Conservation (phyloP, 92 coral and sea anemone species). For the Plumapathes pennacea region DNA sequence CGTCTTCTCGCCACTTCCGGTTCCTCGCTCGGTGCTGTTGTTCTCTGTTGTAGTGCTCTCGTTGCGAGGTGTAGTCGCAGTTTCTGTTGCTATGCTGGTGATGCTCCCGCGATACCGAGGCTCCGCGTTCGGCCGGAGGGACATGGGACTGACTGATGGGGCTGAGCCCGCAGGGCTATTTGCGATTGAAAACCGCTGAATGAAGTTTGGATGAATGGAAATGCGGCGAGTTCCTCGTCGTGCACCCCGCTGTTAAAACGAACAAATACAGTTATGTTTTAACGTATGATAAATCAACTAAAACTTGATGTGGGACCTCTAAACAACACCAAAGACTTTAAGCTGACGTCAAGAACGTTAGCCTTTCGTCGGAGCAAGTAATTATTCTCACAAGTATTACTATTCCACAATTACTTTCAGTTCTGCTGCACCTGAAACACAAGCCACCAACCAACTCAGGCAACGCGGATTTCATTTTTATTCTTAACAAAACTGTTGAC, state of each 20-base stretch:
- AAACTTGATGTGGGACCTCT: background rate
- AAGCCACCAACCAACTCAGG: no score
- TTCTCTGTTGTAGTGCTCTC: no score
- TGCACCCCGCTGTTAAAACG: conserved; percentile 53
- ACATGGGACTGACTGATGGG: conserved; percentile 15
- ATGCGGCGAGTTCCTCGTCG: conserved; percentile 85
- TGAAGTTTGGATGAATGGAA: conserved; percentile 88
- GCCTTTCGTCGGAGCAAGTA: no score
- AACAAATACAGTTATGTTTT: background rate
- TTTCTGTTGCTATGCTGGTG: conserved; percentile 25
- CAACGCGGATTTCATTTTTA: no score
- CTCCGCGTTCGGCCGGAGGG: conserved; percentile 35
- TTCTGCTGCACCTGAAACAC: no score
- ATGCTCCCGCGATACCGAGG: conserved; percentile 23
- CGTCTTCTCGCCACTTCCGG: no score
- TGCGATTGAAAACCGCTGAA: conserved; percentile 66
- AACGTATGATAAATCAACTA: background rate
- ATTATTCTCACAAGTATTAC: no score
- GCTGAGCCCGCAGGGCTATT: conserved; percentile 24
- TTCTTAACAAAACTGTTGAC: no score
- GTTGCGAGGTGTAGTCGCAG: conserved; percentile 24
- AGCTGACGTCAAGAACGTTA: no score
- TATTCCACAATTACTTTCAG: no score
- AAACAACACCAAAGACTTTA: no score
- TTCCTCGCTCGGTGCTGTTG: no score